These are phyloP conservation scores for Lycorma delicatula DNA, from an alignment of 1,140 invertebrate genomes.

Conservation along the genomic window DNA sequence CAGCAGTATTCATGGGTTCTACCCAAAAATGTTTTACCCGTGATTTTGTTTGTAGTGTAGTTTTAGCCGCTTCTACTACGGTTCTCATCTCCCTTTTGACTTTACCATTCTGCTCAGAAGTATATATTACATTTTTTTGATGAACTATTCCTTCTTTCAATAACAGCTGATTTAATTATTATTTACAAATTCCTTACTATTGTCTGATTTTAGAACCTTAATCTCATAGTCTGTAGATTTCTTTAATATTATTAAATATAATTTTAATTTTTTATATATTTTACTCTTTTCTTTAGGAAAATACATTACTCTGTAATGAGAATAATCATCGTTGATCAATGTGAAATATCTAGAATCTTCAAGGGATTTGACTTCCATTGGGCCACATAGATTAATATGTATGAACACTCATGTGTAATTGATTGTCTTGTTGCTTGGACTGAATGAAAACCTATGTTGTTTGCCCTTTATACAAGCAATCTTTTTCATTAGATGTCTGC, in stretches of 20 bases:
- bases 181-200: slow-evolving; percentile 16
- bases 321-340: slow-evolving; percentile 18
- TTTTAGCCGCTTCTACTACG: slow-evolving; percentile 38
- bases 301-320: slow-evolving; percentile 13
- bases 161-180: slow-evolving; percentile 9
- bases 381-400: not conserved
- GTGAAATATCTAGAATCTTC: slow-evolving; percentile 12
- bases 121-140: slow-evolving; percentile 26
- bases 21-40: slow-evolving; percentile 28
- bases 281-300: not conserved
- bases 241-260: slow-evolving; percentile 4
- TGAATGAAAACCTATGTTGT: not conserved
- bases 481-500: too few relatives aligned
- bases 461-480: not conserved
- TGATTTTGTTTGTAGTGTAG: slow-evolving; percentile 24
- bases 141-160: slow-evolving; percentile 13
- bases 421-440: not conserved
- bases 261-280: slow-evolving; percentile 23
- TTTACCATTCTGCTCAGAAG: slow-evolving; percentile 34
- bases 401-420: not conserved
- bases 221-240: not conserved
- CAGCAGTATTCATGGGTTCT: slow-evolving; percentile 31
- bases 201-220: slow-evolving; percentile 16
- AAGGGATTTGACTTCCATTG: slow-evolving; percentile 2
- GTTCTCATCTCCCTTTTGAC: slow-evolving; percentile 37